Base-by-base conservation (phyloP, 2,113 vertebrate genomes). In the Ptyas mucosa region DNA sequence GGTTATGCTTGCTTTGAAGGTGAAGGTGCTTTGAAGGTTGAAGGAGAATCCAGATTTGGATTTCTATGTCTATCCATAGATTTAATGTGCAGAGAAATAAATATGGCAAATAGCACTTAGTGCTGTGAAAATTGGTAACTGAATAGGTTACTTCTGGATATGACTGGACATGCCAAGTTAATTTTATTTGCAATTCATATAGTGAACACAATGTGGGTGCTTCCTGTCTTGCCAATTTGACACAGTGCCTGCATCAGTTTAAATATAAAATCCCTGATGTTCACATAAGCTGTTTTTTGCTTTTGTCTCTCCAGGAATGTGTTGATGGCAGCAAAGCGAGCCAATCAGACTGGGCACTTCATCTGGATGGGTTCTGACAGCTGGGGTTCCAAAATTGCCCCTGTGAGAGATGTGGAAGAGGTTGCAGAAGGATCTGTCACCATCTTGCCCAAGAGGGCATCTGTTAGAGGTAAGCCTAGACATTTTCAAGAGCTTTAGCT, bases 291-390 rank as follows among this genome's bases (percentile, higher is more conserved):
- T 94, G 58, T 23, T 46, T 51, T 91, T 57, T 75, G 69, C 89
- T 88, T 29, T 94, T 96, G 87, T 96, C 54, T 94, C 96, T 7
- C 39, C 96, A 99, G 99, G 95, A 98, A 98, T 43, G 98, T 99
- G 92, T 97, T 99, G 93, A 98, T 98, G 96, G 98, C 99, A 0
- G 99, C 99, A 1, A 99, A 98, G 95, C 98, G 97, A 94, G 99
- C 99, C 2, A 99, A 99, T 96, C 98, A 99, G 97, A 99, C 98
- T 0, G 98, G 98, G 5, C 99, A 99, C 94, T 99, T 99, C 97
- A 98, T 99, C 97, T 99, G 99, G 99, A 99, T 99, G 94, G 99
- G 99, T 85, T 99, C 99, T 0, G 99, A 99, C 97, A 99, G 99
- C 97, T 99, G 99, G 99, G 99, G 99, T 89, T 99, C 99, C 95